Conservation (phyloP, 2,113 vertebrate genomes). For the Lasiurus cinereus region DNA sequence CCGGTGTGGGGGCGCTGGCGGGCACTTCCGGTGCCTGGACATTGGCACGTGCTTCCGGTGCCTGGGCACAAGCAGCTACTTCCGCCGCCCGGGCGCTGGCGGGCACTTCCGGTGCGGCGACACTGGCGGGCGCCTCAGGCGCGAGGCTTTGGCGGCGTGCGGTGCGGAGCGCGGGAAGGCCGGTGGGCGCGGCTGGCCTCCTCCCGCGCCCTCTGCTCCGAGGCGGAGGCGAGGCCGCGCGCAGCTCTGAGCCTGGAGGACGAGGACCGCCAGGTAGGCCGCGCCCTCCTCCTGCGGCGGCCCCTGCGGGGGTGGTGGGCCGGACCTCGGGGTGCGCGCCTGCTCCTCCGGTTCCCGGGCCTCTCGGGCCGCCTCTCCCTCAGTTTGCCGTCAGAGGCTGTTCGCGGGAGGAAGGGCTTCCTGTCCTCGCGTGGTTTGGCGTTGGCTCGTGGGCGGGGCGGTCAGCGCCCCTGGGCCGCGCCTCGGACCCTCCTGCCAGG, state of each 20-base stretch:
- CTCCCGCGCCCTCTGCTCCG: not conserved
- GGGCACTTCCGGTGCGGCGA: too few species aligned
- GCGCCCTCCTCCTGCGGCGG: accelerated
- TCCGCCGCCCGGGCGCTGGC: too few species aligned
- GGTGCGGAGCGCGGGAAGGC: too few species aligned
- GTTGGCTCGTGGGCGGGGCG: not conserved
- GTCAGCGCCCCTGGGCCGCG: accelerated
- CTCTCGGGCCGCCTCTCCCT: not conserved
- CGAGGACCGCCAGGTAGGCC: not conserved
- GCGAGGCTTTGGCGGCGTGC: too few species aligned
- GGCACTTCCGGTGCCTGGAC: not conserved
- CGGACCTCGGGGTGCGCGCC: too few species aligned
- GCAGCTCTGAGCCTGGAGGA: too few species aligned
- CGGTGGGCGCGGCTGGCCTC: too few species aligned
- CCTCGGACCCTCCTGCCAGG: not conserved
- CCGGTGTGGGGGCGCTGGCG: too few species aligned
- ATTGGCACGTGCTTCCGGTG: too few species aligned
- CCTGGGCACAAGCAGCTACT: not conserved
- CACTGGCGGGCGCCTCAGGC: too few species aligned
- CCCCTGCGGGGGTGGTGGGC: not conserved
- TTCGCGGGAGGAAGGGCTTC: not conserved
- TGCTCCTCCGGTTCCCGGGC: too few species aligned
- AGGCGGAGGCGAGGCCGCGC: not conserved
- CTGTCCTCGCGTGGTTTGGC: accelerated
- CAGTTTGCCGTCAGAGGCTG: not conserved